Conservation (phyloP, 1,140 invertebrate species). For the Drosophila tani region DNA sequence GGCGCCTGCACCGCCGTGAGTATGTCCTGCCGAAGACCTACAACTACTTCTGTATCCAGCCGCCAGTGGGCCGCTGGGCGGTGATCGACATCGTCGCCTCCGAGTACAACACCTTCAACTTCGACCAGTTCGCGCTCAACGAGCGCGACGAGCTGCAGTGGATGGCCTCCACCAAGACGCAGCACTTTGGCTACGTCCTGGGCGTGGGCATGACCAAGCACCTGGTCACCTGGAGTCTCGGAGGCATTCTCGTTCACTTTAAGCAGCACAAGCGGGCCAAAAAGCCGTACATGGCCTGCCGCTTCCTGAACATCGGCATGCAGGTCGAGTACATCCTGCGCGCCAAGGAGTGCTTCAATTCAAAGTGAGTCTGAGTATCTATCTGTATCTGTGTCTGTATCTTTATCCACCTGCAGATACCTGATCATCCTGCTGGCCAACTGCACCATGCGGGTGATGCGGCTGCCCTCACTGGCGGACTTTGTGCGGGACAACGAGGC, state of each 20-base stretch:
- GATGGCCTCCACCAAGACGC: slow-evolving; percentile 47
- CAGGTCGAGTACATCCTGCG: slow-evolving; percentile 31
- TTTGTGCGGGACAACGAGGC: slow-evolving; percentile 60
- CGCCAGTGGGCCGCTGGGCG: slow-evolving; percentile 50
- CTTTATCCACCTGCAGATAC: too few relatives aligned
- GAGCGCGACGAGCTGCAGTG: slow-evolving; percentile 52
- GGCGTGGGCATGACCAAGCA: slow-evolving; percentile 58
- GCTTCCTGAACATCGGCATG: slow-evolving; percentile 53
- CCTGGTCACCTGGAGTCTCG: slow-evolving; percentile 69
- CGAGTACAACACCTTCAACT: slow-evolving; percentile 27
- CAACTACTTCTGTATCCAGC: slow-evolving; percentile 39
- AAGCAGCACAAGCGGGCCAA: slow-evolving; percentile 67
- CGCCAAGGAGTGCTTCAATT: slow-evolving; percentile 65
- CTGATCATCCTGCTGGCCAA: slow-evolving; percentile 32
- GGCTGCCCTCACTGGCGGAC: slow-evolving; percentile 61
- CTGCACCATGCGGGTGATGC: slow-evolving; percentile 45
- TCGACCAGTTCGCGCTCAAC: slow-evolving; percentile 56
- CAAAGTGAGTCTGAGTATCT: slow-evolving; percentile 58
- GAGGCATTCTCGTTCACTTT: slow-evolving; percentile 68
- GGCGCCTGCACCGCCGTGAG: slow-evolving; percentile 40
- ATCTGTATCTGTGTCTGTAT: too few relatives aligned
- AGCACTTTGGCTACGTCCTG: slow-evolving; percentile 53
- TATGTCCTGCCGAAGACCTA: slow-evolving; percentile 55
- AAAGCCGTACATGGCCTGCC: slow-evolving; percentile 58
- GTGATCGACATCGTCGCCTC: slow-evolving; percentile 60